These are phyloP conservation scores for Vireo altiloquus DNA, from an alignment of 2,113 vertebrate species.

Conservation along the genomic window DNA sequence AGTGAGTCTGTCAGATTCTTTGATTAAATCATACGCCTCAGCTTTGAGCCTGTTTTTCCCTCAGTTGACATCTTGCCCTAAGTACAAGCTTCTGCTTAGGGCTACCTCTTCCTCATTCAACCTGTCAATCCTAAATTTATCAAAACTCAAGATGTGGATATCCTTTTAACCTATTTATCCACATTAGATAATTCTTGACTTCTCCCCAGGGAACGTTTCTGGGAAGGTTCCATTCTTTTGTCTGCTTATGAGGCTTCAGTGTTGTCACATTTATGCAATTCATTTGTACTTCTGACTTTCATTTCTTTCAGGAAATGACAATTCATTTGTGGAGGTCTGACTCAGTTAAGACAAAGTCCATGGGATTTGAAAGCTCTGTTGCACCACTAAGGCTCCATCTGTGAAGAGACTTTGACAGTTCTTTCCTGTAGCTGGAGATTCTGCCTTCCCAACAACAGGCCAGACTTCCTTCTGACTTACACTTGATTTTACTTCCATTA, in stretches of 20 bases:
- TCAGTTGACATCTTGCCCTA: constrained; percentile 72
- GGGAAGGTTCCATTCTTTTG: constrained; percentile 45
- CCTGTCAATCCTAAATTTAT: constrained; percentile 60
- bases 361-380: background rate
- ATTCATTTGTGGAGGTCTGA: background rate
- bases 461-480: background rate
- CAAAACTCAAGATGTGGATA: constrained; percentile 47
- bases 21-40: constrained; percentile 69
- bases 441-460: background rate
- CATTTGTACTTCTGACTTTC: constrained; percentile 20
- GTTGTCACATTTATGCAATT: constrained; percentile 51
- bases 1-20: constrained; percentile 60
- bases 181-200: constrained; percentile 60
- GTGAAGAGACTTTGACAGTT: background rate
- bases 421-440: background rate
- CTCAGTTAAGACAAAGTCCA: constrained; percentile 13
- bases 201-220: constrained; percentile 34
- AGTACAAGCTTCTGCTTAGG: constrained; percentile 71
- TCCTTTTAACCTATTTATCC: constrained; percentile 58
- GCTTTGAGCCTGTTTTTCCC: constrained; percentile 30
- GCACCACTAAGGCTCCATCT: background rate
- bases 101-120: constrained; percentile 61
- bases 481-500: background rate
- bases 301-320: constrained; percentile 23
- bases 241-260: constrained; percentile 46